Evolutionary conservation across 1,140 invertebrate species (phyloP), one percentile per base, ranked within the genome.

Genomic region (Eubasilissa regina): DNA sequence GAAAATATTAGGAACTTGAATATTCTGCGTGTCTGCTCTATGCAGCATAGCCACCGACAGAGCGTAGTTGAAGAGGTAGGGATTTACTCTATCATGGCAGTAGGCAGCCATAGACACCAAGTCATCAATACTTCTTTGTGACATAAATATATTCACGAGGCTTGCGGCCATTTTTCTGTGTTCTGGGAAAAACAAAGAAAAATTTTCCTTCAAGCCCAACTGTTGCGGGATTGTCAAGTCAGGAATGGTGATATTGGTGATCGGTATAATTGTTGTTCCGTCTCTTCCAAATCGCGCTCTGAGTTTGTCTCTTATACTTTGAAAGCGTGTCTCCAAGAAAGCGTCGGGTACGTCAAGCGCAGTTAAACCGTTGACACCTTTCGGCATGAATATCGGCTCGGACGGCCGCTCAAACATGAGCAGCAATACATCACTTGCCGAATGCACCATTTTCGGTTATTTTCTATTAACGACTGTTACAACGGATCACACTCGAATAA

Each of bases 41-140:
- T 95, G 93, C 45, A 95, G 83, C 43, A 95, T 87, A 0, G 94
- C 94, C 21, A 95, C 94, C 0, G 93, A 94, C 0, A 94, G 84
- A 6, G 92, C 92, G 84, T 95, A 95, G 85, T 94, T 93, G 87
- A 94, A 95, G 86, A 95, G 86, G 83, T 93, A 92, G 0, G 94
- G 92, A 85, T 95, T 95, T 25, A 95, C 85, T 19, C 93, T 91
- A 84, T 95, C 92, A 48, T 94, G 91, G 75, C 92, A 92, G 83
- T 93, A 95, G 7, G 93, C 91, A 4, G 92, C 91, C 10, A 93
- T 86, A 0, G 94, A 94, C 76, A 92, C 84, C 51, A 95, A 90
- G 70, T 95, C 94, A 0, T 94, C 92, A 17, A 93, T 86, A 1
- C 91, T 91, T 79, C 92, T 87, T 83, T 83, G 84, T 91, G 92